Evolutionary conservation across 2,888 invertebrate genomes (phyloP).

Genomic region (Rhagonycha lutea): DNA sequence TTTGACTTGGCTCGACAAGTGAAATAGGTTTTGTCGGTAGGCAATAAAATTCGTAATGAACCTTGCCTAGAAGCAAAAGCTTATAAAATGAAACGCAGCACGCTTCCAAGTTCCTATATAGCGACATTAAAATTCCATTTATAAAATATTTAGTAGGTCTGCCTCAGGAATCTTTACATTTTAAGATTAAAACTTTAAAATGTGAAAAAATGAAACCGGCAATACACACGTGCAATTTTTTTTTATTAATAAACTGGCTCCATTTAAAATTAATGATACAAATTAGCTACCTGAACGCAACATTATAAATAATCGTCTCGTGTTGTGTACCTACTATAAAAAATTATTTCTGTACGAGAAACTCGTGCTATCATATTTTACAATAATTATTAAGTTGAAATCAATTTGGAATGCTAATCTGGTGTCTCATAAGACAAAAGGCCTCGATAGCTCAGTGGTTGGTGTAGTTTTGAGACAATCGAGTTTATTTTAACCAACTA

Average conservation of each 20-base stretch:
- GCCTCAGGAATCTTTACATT: conserved; percentile 16
- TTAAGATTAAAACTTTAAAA: conserved; percentile 16
- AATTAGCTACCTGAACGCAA: not conserved
- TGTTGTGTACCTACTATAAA: not conserved
- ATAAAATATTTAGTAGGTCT: conserved; percentile 26
- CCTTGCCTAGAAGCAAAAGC: conserved; percentile 8
- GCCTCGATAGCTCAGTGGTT: not conserved
- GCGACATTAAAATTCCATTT: conserved; percentile 30
- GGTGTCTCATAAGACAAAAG: not conserved
- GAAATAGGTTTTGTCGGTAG: conserved; percentile 8
- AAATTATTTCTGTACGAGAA: not conserved
- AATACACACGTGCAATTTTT: not conserved
- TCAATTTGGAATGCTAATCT: not conserved
- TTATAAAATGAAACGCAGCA: conserved; percentile 7
- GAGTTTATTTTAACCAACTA: not conserved
- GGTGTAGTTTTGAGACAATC: not conserved
- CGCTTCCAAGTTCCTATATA: conserved; percentile 19
- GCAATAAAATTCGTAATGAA: conserved; percentile 17
- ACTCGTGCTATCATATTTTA: not conserved
- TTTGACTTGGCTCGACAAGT: not conserved
- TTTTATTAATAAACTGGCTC: no score
- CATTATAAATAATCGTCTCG: not conserved
- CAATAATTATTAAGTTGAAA: not conserved
- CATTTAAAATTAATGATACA: not conserved
- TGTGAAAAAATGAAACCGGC: conserved; percentile 6